Percentiles rank a stretch among this genome's conserved stretches.
Conservation (phyloP, 2,797 vertebrate genomes). For the Esox masquinongy region DNA sequence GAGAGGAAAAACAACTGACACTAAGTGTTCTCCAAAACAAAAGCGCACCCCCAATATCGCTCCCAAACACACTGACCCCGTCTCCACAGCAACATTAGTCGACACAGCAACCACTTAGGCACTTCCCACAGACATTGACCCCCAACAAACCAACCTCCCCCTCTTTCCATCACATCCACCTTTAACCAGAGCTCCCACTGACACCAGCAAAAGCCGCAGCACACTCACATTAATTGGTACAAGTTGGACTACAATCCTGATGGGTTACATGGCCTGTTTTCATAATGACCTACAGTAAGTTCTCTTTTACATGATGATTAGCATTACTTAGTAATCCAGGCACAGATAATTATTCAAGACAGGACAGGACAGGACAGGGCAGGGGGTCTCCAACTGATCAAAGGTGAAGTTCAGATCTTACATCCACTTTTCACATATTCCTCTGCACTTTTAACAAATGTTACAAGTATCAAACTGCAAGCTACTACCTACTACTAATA, state of each 20-base stretch:
- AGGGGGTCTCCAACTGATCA: too few species aligned
- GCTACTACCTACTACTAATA: too few species aligned
- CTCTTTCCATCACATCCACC: constrained; percentile 1
- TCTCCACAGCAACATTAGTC: constrained; percentile 50
- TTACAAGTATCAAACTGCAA: too few species aligned
- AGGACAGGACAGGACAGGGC: too few species aligned
- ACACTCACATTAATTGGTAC: neutral
- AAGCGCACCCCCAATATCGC: constrained; percentile 53
- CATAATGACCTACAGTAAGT: neutral
- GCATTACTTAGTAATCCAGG: too few species aligned
- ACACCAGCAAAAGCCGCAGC: constrained; percentile 34
- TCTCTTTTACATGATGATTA: neutral
- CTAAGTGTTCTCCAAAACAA: constrained; percentile 55
- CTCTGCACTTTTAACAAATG: too few species aligned
- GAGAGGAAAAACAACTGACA: neutral
- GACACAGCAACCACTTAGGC: constrained; percentile 62
- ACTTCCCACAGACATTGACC: constrained; percentile 52
- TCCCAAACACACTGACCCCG: constrained; percentile 37
- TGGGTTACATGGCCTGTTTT: neutral
- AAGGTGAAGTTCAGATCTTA: too few species aligned
- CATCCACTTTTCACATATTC: too few species aligned
- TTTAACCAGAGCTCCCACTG: constrained; percentile 21
- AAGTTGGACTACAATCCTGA: neutral
- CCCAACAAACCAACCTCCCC: constrained; percentile 7
- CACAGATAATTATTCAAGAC: too few species aligned